Base-by-base conservation (phyloP, 2,113 vertebrate genomes). In the Gavia stellata region DNA sequence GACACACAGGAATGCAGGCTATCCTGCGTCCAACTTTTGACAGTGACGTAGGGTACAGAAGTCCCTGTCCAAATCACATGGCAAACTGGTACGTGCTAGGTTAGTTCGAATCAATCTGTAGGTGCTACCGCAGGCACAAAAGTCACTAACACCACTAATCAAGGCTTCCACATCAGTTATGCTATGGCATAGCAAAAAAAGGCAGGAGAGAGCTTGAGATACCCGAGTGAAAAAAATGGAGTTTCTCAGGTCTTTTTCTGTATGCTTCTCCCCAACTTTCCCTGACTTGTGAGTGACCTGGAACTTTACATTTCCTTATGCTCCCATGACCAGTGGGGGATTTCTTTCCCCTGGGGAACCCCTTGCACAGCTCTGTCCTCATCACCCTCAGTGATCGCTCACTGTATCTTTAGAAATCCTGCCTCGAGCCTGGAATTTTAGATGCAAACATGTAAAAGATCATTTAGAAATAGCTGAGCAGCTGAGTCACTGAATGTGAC, bases 11-110 rank as follows among this genome's bases (percentile, higher is more conserved):
- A 78, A 58, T 23, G 29, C 33, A 68, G 52, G 12, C 18, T 52
- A 3, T 21, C 65, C 47, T 23, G 12, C 0, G 0, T 34, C 40
- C 52, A 5, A 1, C 61, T 40, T 58, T 9, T 28, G n/a, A 49
- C 38, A 16, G 3, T 7, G 44, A 1, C 42, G 29, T 45, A 33
- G 23, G 42, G 28, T 20, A 15, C 31, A 31, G 20, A 36, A 79
- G 50, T 10, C 36, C 70, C 50, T 67, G 70, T 70, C 65, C 34
- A 38, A 61, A 23, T 21, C 65, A 31, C 47, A 10, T 0, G 16
- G 52, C 52, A 62, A 53, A 58, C 10, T 50, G 56, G 12, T 23
- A 19, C 3, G 0, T 26, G 45, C 38, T 75, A 47, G 13, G 19
- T 53, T 13, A 36, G 40, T 47, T 80, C 11, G 3, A 29, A 31